phyloP scores from a whole-genome alignment of 2,888 invertebrate species.

The Nebria salina region DNA sequence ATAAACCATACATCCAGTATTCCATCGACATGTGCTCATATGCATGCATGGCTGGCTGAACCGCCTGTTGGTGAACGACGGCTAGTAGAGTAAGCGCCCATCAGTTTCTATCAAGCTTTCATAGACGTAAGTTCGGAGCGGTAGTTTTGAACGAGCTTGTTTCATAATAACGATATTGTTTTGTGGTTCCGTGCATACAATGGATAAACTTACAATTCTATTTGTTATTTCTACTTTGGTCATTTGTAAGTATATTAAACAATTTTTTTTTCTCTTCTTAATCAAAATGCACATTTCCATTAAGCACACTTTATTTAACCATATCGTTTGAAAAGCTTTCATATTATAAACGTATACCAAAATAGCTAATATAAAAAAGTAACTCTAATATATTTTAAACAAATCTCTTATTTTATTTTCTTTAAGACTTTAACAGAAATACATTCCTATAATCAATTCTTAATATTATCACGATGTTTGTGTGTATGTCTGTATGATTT shows the following conservation, averaged over 20 bases:
- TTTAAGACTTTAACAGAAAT: no score
- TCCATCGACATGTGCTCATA: conserved; percentile 1
- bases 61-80: neutral
- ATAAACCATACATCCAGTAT: neutral
- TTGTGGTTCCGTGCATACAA: neutral
- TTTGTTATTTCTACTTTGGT: conserved; percentile 1
- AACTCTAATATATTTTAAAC: no score
- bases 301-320: no score
- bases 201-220: neutral
- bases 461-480: no score
- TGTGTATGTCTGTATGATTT: no score
- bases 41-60: neutral
- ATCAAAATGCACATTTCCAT: neutral
- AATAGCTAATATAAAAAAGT: no score
- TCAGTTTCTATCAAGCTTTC: neutral
- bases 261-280: neutral
- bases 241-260: neutral
- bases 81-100: neutral
- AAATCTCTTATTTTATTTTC: no score
- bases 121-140: neutral
- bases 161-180: neutral
- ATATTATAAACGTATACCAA: no score
- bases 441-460: no score
- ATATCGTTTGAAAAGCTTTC: no score
- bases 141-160: neutral